Evolutionary conservation across 2,113 vertebrate species (phyloP), one percentile per base, ranked within the genome.

Genomic region (Xerus inauris): DNA sequence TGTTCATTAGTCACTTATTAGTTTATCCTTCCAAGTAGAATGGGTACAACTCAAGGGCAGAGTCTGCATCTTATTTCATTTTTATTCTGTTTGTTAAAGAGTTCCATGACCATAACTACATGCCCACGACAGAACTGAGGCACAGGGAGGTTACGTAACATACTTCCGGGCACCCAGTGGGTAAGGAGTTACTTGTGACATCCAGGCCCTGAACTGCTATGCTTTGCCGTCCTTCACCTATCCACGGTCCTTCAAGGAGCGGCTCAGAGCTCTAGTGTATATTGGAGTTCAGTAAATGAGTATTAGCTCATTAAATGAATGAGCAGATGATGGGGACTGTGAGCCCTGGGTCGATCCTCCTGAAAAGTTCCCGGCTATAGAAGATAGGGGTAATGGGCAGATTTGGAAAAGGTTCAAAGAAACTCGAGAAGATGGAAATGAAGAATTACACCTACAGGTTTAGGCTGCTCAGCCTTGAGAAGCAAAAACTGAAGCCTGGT

Each of bases 371-470:
- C 69, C 73, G 42, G 30, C 32, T 67, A 13, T 11, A 91, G 62
- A 89, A 76, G 51, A 72, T 93, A 91, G 89, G 59, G 42, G 42
- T 22, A 65, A 88, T 62, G 59, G 95, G 57, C 22, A 67, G 49
- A 88, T 65, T 65, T 86, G 40, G 54, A 80, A 54, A 95, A 19
- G 28, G 54, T 92, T 96, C 85, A 65, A 57, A 80, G 59, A 87
- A 95, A 87, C 45, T 84, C 49, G 77, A 49, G 75, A 90, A 88
- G 86, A 96, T 77, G n/a, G 84, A 96, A 96, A 97, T 93, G 59
- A 97, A 96, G 82, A 93, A 97, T 97, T 49, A 96, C 22, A 84
- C 59, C 57, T 67, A 77, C 73, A 76, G 51, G 95, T 76, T 86
- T 54, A 80, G 83, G 89, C 42, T 69, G 93, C 87, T 94, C 76